These are phyloP conservation scores for Penaeus japonicus DNA, from an alignment of 1,140 invertebrate species.

Conservation along the genomic window DNA sequence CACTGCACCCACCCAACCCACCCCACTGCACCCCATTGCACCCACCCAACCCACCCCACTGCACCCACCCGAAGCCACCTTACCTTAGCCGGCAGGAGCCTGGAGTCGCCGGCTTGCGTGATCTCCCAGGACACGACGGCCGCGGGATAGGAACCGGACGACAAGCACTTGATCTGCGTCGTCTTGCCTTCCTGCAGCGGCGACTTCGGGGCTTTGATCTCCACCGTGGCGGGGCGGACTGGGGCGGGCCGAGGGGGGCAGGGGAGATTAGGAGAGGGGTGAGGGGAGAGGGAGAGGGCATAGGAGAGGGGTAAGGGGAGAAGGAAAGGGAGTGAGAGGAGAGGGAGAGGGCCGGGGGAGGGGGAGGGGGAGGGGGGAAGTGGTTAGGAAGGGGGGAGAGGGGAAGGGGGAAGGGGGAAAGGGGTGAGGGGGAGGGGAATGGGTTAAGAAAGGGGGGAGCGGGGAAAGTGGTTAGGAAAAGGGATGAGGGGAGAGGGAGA, in stretches of 20 bases:
- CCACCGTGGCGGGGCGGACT: constrained; percentile 13
- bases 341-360: not conserved
- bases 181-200: constrained; percentile 7
- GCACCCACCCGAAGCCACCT: not conserved
- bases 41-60: not conserved
- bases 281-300: too few species aligned
- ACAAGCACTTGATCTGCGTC: not conserved
- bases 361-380: not conserved
- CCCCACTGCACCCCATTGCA: not conserved
- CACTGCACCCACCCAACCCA: not conserved
- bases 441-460: not conserved
- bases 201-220: not conserved
- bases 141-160: not conserved
- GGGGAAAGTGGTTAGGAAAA: not conserved
- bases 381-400: not conserved
- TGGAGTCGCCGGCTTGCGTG: not conserved
- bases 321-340: not conserved
- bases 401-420: not conserved
- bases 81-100: not conserved
- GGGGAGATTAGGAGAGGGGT: too few species aligned
- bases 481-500: not conserved
- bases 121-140: constrained; percentile 27
- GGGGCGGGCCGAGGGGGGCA: not conserved
- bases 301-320: too few species aligned
- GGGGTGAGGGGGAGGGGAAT: not conserved